Evolutionary conservation across 2,888 invertebrate species (phyloP).

Genomic region (Trissoscelio sp.): DNA sequence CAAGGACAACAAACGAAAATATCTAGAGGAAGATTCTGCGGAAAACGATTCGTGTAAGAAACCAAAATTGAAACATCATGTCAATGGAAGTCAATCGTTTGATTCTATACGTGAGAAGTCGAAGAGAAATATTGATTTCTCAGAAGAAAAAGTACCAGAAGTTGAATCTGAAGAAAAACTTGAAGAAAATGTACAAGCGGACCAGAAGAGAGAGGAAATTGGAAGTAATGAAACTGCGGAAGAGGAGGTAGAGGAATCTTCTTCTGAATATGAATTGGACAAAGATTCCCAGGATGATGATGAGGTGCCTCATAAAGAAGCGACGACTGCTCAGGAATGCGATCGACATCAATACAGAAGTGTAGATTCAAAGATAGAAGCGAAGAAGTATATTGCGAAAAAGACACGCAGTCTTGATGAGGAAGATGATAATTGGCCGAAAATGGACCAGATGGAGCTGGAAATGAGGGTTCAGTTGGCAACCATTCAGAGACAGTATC

Average conservation of each 20-base stretch:
- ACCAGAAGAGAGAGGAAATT: not conserved
- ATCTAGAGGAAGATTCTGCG: constrained; percentile 47
- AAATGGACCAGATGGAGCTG: constrained; percentile 90
- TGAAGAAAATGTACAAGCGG: not conserved
- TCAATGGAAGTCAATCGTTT: constrained; percentile 45
- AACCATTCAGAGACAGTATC: constrained; percentile 91
- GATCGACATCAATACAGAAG: constrained; percentile 74
- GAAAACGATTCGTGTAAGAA: constrained; percentile 43
- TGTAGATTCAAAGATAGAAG: constrained; percentile 74
- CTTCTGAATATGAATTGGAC: constrained; percentile 53
- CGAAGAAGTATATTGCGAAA: constrained; percentile 78
- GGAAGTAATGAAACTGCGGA: constrained; percentile 54
- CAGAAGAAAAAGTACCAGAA: constrained; percentile 1
- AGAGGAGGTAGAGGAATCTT: constrained; percentile 22
- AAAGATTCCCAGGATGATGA: constrained; percentile 58
- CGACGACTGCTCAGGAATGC: constrained; percentile 64
- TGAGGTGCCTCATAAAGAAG: constrained; percentile 61
- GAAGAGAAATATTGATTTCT: constrained; percentile 71
- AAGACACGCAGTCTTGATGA: constrained; percentile 73
- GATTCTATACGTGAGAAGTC: constrained; percentile 69
- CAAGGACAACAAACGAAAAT: constrained; percentile 74
- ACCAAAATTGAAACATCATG: constrained; percentile 65
- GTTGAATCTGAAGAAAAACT: constrained; percentile 36
- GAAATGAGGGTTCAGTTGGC: constrained; percentile 92
- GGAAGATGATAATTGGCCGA: constrained; percentile 80